A percentile compares a stretch with the other conserved stretches of the same genome.
Conservation (phyloP, 2,113 vertebrate genomes). For the Lanius collurio region DNA sequence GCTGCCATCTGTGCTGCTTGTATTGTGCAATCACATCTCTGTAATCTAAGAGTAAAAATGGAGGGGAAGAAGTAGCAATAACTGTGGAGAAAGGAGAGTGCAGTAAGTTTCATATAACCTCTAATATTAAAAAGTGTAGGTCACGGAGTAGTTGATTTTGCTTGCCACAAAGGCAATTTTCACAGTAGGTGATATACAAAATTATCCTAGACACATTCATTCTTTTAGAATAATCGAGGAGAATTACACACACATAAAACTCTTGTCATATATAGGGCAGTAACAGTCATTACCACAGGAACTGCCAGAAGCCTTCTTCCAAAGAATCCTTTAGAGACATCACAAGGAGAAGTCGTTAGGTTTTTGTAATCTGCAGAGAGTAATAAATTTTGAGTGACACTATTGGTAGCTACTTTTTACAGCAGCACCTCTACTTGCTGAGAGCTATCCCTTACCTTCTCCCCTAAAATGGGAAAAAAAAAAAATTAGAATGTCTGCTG, state of each 20-base stretch:
- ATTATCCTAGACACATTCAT: constrained; percentile 36
- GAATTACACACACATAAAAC: constrained; percentile 19
- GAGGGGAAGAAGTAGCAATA: constrained; percentile 26
- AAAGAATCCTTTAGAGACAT: not conserved
- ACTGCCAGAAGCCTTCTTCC: not conserved
- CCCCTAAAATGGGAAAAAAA: not conserved
- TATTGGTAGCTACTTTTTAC: not conserved
- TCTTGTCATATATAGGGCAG: not conserved
- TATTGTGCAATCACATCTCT: constrained; percentile 41
- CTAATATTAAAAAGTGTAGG: constrained; percentile 38
- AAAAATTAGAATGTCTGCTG: not conserved
- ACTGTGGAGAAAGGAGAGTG: constrained; percentile 15
- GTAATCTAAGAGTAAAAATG: constrained; percentile 26
- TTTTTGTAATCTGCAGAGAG: not conserved
- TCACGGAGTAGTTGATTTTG: constrained; percentile 28
- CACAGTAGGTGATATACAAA: constrained; percentile 36
- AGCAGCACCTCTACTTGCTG: not conserved
- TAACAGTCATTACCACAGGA: constrained; percentile 24
- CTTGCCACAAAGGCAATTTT: constrained; percentile 50
- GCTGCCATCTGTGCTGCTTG: constrained; percentile 46
- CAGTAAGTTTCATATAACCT: constrained; percentile 26
- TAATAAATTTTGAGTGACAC: not conserved
- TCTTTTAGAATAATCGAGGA: constrained; percentile 30
- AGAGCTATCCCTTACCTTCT: not conserved
- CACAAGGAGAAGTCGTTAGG: not conserved